These are phyloP conservation scores for Triplophysa bombifrons DNA, from an alignment of 2,797 vertebrate genomes.

Conservation along the genomic window DNA sequence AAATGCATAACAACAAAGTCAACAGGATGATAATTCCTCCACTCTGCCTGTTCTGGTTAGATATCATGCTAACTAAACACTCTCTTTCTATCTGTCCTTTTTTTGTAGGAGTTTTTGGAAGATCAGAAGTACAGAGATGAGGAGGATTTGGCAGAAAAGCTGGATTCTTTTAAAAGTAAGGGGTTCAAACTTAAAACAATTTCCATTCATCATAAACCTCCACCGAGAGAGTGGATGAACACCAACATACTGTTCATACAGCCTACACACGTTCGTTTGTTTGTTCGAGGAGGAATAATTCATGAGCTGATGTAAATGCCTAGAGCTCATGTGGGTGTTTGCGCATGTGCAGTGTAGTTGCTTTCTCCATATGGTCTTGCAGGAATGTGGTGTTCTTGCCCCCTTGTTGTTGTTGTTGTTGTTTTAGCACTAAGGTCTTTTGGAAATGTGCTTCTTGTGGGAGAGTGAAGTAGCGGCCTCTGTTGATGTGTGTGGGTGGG, in stretches of 20 bases:
- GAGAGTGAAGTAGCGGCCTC: conserved; percentile 27
- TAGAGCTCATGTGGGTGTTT: conserved; percentile 16
- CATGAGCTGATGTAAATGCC: conserved; percentile 23
- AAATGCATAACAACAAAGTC: not conserved
- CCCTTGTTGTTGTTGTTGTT: conserved; percentile 39
- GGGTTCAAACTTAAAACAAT: not conserved
- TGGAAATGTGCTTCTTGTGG: conserved; percentile 27
- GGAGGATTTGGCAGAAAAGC: conserved; percentile 89
- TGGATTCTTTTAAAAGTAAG: conserved; percentile 95
- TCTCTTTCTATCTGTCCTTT: conserved; percentile 5
- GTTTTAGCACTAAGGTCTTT: conserved; percentile 37
- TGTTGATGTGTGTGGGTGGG: conserved; percentile 7
- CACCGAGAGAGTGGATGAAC: not conserved
- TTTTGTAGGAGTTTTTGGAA: conserved; percentile 88
- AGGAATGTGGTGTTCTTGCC: conserved; percentile 41
- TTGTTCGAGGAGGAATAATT: not conserved
- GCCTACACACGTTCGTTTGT: conserved; percentile 3
- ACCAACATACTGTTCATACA: not conserved
- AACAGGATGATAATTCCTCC: not conserved
- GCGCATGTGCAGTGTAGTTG: conserved; percentile 23
- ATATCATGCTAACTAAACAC: not conserved
- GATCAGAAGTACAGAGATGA: conserved; percentile 96
- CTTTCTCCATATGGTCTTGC: conserved; percentile 31
- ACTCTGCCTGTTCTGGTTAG: conserved; percentile 5
- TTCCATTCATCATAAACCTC: not conserved